Conservation (phyloP, 2,888 invertebrate genomes). For the Cephus rjabovi region DNA sequence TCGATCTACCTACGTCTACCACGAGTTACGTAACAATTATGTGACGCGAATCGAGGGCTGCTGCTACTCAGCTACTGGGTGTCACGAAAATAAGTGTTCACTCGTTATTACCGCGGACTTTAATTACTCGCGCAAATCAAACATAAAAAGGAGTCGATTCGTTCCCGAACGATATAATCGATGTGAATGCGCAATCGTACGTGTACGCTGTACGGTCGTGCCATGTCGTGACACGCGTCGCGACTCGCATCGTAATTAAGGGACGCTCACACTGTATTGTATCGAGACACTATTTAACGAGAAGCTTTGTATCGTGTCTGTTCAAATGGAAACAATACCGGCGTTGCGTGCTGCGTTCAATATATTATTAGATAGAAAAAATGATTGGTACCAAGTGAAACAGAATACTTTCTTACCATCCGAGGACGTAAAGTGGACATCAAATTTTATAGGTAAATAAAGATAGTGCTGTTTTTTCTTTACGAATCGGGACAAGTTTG, state of each 20-base stretch:
- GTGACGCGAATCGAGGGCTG: not conserved
- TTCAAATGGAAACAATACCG: not conserved
- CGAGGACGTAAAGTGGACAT: not conserved
- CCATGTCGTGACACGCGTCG: conserved; percentile 40
- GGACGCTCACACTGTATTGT: conserved; percentile 20
- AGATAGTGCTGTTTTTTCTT: not conserved
- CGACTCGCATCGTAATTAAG: conserved; percentile 40
- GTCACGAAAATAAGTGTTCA: not conserved
- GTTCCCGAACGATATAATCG: conserved; percentile 44
- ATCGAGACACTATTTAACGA: not conserved
- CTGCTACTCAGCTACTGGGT: not conserved
- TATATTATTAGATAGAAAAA: not conserved
- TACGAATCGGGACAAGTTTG: not conserved
- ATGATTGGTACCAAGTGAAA: not conserved
- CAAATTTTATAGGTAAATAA: not conserved
- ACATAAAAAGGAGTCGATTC: conserved; percentile 34
- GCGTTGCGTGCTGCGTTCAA: not conserved
- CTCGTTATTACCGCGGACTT: not conserved
- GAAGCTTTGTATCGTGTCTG: not conserved
- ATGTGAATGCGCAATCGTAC: conserved; percentile 37
- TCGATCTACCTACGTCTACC: not conserved
- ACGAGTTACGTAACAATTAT: conserved; percentile 14
- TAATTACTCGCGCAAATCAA: not conserved
- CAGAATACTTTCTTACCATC: not conserved
- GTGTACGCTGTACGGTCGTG: conserved; percentile 15